Base-by-base conservation (phyloP, 2,888 invertebrate genomes). In the Drosophila fungiperda region DNA sequence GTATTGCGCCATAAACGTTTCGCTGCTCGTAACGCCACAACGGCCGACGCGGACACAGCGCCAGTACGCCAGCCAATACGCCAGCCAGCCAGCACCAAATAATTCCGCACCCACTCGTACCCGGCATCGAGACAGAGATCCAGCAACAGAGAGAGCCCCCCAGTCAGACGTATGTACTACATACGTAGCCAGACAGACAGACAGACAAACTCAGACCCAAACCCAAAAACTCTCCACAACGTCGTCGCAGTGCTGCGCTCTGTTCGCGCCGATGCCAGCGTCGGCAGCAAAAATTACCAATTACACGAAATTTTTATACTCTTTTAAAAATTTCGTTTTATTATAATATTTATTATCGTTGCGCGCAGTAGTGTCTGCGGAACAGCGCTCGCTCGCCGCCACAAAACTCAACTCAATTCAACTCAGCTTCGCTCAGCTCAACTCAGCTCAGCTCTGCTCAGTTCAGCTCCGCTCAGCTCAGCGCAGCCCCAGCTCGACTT, bases 281-380 rank as follows among this genome's bases (percentile, higher is more conserved):
- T 54, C 72, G 76, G 77, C 90, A 90, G 89, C 90, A 92, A 90
- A 91, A 92, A 91, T 91, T 91, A 91, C 91, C 93, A 92, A 93
- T 92, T 92, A 93, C 92, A 92, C 91, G 91, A 93, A 92, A 92
- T 92, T 93, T 93, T 93, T 93, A 92, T 92, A 92, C 93, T 93
- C 93, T 92, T 92, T 90, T 92, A 92, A 93, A 93, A 93, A 93
- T 92, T 92, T 92, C 92, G 92, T 93, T 92, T 92, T 92, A 92
- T 93, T 93, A 93, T 93, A 93, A 93, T 93, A 93, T 93, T 93
- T 93, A 93, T 93, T 93, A 93, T 92, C 92, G 91, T 92, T 87
- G 92, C 90, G 91, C 92, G 92, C 92, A 91, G 92, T 91, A 92
- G 92, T 92, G 91, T 91, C 92, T 91, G 89, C 91, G 91, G 91